Conservation (phyloP, 2,888 invertebrate genomes). For the Lottia gigantea region DNA sequence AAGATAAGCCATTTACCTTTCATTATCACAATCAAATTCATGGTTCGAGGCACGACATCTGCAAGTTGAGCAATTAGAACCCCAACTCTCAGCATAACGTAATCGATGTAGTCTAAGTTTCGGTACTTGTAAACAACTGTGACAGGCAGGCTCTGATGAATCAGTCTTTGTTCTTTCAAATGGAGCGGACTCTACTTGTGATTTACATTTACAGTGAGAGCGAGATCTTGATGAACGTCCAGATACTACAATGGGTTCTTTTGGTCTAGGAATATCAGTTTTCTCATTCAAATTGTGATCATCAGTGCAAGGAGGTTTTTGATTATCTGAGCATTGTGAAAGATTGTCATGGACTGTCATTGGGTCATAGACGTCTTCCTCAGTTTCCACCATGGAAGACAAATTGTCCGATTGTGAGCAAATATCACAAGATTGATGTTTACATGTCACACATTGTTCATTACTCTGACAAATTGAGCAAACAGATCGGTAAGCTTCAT, state of each 20-base stretch:
- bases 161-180: not conserved
- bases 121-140: slow-evolving; percentile 27
- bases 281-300: not conserved
- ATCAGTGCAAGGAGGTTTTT: not conserved
- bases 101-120: slow-evolving; percentile 28
- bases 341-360: not conserved
- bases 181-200: not conserved
- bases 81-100: slow-evolving; percentile 33
- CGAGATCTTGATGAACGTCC: not conserved
- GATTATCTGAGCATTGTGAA: not conserved
- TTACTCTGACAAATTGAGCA: slow-evolving; percentile 3
- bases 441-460: not conserved
- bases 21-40: slow-evolving; percentile 46
- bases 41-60: slow-evolving; percentile 30
- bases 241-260: not conserved
- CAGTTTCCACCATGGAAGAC: slow-evolving; percentile 7
- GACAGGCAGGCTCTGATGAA: slow-evolving; percentile 5
- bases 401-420: not conserved
- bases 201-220: not conserved
- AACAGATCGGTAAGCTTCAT: slow-evolving; percentile 17
- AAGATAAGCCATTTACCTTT: slow-evolving; percentile 35
- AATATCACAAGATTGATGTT: not conserved
- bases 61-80: slow-evolving; percentile 40
- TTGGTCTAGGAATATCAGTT: not conserved
- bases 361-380: slow-evolving; percentile 18